These are phyloP conservation scores for Colaptes auratus DNA, from an alignment of 2,113 vertebrate genomes.

Conservation along the genomic window DNA sequence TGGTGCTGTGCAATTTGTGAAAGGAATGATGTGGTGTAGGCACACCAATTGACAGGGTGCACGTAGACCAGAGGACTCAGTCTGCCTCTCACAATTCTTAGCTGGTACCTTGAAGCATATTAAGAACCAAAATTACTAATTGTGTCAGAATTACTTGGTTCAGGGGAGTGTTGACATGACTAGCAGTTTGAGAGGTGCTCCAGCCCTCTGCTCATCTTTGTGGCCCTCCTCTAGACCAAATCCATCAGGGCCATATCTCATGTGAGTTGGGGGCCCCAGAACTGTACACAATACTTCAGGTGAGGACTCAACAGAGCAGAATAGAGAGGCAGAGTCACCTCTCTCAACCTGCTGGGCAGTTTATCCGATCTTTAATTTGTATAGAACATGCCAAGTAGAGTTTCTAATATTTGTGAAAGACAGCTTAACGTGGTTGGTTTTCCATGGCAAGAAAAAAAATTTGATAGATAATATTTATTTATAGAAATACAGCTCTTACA, in stretches of 20 bases:
- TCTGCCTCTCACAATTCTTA: accelerated
- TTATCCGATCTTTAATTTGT: background rate
- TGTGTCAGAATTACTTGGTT: background rate
- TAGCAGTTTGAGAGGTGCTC: background rate
- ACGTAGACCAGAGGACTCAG: background rate
- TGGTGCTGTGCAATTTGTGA: background rate
- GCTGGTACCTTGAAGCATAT: background rate
- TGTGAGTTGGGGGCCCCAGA: too few relatives aligned
- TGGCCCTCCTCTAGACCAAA: too few relatives aligned
- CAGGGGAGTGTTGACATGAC: background rate
- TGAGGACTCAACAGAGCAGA: too few relatives aligned
- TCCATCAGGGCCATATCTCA: too few relatives aligned
- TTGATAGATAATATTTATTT: background rate
- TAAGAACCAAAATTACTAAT: background rate
- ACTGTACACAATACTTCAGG: too few relatives aligned
- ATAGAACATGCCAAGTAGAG: background rate
- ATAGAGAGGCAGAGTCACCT: too few relatives aligned
- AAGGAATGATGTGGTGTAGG: background rate
- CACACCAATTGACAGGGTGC: background rate
- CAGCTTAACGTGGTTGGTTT: background rate
- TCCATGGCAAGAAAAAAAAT: background rate
- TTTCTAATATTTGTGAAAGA: background rate
- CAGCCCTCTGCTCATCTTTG: too few relatives aligned
- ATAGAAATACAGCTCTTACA: background rate
- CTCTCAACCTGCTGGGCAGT: background rate